These are phyloP conservation scores for Antidorcas marsupialis DNA, from an alignment of 2,113 vertebrate genomes.

Conservation along the genomic window DNA sequence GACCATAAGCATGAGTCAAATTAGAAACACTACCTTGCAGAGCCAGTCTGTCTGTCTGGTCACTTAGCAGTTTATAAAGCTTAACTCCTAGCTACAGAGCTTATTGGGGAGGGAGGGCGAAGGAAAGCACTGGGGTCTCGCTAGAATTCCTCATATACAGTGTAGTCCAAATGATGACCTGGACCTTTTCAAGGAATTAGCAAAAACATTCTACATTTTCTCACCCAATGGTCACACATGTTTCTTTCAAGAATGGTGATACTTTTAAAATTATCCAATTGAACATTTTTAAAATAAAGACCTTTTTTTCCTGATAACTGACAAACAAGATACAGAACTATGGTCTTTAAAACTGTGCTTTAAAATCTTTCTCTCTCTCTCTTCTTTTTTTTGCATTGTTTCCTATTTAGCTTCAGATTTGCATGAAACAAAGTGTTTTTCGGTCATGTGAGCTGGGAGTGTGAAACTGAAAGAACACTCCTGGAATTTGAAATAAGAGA, in stretches of 20 bases:
- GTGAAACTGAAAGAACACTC: not conserved
- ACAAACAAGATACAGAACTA: not conserved
- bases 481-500: not conserved
- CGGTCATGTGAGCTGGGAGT: not conserved
- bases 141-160: not conserved
- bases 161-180: not conserved
- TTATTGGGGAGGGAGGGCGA: not conserved
- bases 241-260: not conserved
- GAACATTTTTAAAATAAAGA: not conserved
- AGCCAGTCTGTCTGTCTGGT: conserved; percentile 69
- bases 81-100: not conserved
- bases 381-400: not conserved
- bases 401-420: not conserved
- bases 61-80: conserved; percentile 68
- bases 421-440: not conserved
- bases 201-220: conserved; percentile 48
- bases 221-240: not conserved
- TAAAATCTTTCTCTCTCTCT: not conserved
- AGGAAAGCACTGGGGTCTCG: conserved; percentile 17
- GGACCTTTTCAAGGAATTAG: not conserved
- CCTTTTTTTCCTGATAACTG: not conserved
- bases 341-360: not conserved
- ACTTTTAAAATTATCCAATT: not conserved
- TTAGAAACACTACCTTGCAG: conserved; percentile 58
- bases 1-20: conserved; percentile 39